phyloP scores from a whole-genome alignment of 2,113 vertebrate genomes.

The Xenopus borealis region DNA sequence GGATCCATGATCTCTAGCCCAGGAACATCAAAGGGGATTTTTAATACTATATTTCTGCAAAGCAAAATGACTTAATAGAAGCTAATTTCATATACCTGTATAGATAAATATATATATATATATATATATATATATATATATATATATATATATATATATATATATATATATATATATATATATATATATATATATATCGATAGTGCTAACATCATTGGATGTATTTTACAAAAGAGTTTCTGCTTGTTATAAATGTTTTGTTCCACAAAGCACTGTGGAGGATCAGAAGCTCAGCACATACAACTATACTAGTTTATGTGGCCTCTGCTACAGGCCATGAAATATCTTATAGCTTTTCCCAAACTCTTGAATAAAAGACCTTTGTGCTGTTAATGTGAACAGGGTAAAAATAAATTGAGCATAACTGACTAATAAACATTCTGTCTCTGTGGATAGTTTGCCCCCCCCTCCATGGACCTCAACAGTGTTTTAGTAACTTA shows the following conservation, averaged over 20 bases:
- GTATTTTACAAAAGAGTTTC: not conserved
- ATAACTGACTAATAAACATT: conserved; percentile 15
- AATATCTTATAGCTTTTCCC: conserved; percentile 19
- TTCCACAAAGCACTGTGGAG: not conserved
- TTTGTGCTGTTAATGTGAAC: conserved; percentile 15
- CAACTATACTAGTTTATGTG: conserved; percentile 10
- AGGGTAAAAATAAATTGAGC: conserved; percentile 1
- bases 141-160: too few species aligned
- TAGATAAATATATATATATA: too few species aligned
- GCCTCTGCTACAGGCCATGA: conserved; percentile 3
- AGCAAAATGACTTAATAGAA: conserved; percentile 60
- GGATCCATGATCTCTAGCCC: conserved; percentile 53
- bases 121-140: too few species aligned
- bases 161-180: too few species aligned
- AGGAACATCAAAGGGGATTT: conserved; percentile 54
- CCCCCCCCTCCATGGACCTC: not conserved
- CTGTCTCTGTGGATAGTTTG: not conserved
- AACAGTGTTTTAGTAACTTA: too few species aligned
- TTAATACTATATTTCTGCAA: conserved; percentile 56
- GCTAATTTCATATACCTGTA: not conserved
- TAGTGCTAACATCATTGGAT: too few species aligned
- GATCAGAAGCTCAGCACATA: conserved; percentile 1
- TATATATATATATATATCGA: too few species aligned
- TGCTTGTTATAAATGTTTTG: conserved; percentile 4
- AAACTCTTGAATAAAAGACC: conserved; percentile 20